Percentiles rank a stretch among this genome's conserved stretches.
These are phyloP conservation scores for Cirrhinus mrigala DNA, from an alignment of 2,797 vertebrate species.

Conservation along the genomic window DNA sequence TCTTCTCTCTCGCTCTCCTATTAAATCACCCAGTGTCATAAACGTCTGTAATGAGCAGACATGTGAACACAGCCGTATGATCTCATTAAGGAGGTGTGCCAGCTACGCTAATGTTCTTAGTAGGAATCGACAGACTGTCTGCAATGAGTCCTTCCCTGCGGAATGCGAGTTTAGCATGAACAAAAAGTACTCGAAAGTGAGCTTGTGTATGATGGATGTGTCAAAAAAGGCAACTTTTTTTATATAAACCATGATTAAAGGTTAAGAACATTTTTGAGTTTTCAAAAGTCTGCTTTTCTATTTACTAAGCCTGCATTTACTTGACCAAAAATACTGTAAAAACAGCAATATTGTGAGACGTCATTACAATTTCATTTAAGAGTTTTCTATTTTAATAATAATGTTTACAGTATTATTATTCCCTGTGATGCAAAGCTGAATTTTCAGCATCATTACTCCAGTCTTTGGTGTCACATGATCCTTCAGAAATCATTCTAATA, in stretches of 20 bases:
- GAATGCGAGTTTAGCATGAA: not conserved
- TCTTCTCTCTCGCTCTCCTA: not conserved
- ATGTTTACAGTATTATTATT: too few relatives aligned
- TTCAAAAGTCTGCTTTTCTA: too few relatives aligned
- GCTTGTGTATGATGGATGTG: not conserved
- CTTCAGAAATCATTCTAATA: too few relatives aligned
- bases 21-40: not conserved
- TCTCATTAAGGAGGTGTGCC: conserved; percentile 25
- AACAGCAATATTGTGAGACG: not conserved
- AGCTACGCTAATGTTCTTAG: conserved; percentile 19
- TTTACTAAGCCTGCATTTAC: not conserved
- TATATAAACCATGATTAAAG: not conserved
- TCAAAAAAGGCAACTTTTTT: not conserved
- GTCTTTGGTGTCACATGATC: too few relatives aligned
- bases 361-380: not conserved
- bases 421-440: too few relatives aligned
- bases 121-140: conserved; percentile 10
- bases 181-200: not conserved
- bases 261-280: not conserved
- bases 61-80: conserved; percentile 12
- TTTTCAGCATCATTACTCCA: too few relatives aligned
- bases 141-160: not conserved
- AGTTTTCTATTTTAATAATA: too few relatives aligned
- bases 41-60: conserved; percentile 26
- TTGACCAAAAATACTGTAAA: not conserved